These are phyloP conservation scores for Dryobates pubescens DNA, from an alignment of 2,797 vertebrate genomes.

Conservation along the genomic window DNA sequence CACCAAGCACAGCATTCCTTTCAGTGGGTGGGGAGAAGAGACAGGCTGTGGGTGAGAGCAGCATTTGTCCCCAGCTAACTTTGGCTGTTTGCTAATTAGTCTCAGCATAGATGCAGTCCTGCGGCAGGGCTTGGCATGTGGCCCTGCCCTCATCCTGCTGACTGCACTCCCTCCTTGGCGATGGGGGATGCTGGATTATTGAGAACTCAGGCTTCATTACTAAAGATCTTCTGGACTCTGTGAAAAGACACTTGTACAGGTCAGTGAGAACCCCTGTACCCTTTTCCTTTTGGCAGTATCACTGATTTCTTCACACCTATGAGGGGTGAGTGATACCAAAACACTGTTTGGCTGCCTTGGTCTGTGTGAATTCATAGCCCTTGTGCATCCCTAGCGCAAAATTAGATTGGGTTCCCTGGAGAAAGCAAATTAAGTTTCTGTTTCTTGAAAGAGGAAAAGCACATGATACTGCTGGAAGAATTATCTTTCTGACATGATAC, in stretches of 20 bases:
- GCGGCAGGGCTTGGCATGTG: not conserved
- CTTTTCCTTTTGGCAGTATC: not conserved
- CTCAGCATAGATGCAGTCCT: not conserved
- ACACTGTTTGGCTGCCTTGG: not conserved
- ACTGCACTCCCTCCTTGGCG: fast-evolving
- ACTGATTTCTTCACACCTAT: not conserved
- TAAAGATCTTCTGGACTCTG: not conserved
- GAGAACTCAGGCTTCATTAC: not conserved
- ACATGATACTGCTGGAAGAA: not conserved
- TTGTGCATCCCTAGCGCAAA: not conserved
- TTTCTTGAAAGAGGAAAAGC: not conserved
- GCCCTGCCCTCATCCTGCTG: not conserved
- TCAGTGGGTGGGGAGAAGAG: not conserved
- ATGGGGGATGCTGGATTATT: not conserved
- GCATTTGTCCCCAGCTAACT: conserved; percentile 35
- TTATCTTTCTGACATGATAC: not conserved
- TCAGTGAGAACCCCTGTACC: not conserved
- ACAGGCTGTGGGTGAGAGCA: not conserved
- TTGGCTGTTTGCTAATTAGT: not conserved
- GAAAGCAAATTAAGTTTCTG: not conserved
- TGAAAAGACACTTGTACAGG: not conserved
- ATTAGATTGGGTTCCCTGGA: not conserved
- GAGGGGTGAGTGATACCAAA: not conserved
- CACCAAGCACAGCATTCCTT: conserved; percentile 30
- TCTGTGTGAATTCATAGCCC: not conserved